Base-by-base conservation (phyloP, 1,140 invertebrate genomes). In the Phthorimaea operculella region DNA sequence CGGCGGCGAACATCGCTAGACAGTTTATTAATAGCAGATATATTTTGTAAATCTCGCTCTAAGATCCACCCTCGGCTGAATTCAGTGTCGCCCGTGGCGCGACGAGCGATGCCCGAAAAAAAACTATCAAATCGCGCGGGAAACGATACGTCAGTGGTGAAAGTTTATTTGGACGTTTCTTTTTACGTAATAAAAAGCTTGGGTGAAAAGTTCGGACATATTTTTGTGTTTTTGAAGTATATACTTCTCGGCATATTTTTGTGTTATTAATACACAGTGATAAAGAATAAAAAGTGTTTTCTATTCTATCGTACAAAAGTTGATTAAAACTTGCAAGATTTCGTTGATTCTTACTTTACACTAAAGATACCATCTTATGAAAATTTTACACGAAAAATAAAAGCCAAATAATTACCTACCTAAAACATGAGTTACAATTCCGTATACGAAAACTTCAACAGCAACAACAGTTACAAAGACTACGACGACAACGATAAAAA, bases 31-130 rank as follows among this genome's bases (percentile, higher is more conserved):
- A 79, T 84, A 82, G 78, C 60, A 60, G 57, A 70, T 74, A 84
- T 84, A 84, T 84, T 84, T 83, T 84, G 76, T 83, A 79, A 80
- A 82, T 81, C 79, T 69, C 66, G 63, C 64, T 61, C 68, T 60
- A 56, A 71, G 68, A 72, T 28, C 78, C 73, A 64, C 76, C 77
- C 76, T 77, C 74, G 66, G 59, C 68, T 72, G 71, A 69, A 76
- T 64, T 71, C 81, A 84, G 77, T 80, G 66, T 72, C 63, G 68
- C 68, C 63, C 57, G 63, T 69, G 79, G 63, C 75, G 72, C 70
- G 71, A 60, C 68, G 70, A 64, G 72, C 66, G 68, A 64, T 74
- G 75, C 76, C 63, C 66, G 73, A 62, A 67, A 73, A 76, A 78
- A 72, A 75, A 72, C 72, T 68, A 62, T 52, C 42, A 42, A 52